A percentile compares a stretch with the other conserved stretches of the same genome.
Evolutionary conservation across 2,888 invertebrate species (phyloP).

Genomic region (Erpobdella octoculata): DNA sequence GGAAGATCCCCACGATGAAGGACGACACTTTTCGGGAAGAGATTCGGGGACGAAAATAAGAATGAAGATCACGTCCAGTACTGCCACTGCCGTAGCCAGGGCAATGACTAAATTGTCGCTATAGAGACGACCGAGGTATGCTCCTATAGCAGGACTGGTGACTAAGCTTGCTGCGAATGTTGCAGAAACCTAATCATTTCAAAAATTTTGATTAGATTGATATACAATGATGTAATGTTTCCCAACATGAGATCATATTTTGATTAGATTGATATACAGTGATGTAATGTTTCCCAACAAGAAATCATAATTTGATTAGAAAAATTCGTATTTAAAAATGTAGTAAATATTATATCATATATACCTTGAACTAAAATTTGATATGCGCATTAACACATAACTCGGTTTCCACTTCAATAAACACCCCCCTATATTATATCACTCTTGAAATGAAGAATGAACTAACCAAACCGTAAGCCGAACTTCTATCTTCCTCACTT

Average conservation of each 20-base stretch:
- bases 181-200: slow-evolving; percentile 66
- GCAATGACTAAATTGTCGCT: slow-evolving; percentile 79
- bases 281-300: no score
- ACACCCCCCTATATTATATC: no score
- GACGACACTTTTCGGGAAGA: slow-evolving; percentile 78
- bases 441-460: no score
- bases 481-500: slow-evolving; percentile 84
- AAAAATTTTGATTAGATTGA: background rate
- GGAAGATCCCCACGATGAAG: slow-evolving; percentile 55
- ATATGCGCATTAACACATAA: no score
- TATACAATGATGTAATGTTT: no score
- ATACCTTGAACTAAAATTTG: no score
- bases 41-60: slow-evolving; percentile 96
- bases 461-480: slow-evolving; percentile 81
- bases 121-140: slow-evolving; percentile 62
- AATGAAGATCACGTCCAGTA: slow-evolving; percentile 94
- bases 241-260: no score
- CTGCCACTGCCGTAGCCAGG: slow-evolving; percentile 83
- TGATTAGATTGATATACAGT: background rate
- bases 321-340: no score
- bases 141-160: slow-evolving; percentile 92
- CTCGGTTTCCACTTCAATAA: no score
- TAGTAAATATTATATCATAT: no score
- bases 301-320: background rate
- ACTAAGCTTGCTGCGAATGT: slow-evolving; percentile 98